phyloP scores from a whole-genome alignment of 1,140 invertebrate genomes.

The Temnothorax longispinosus region DNA sequence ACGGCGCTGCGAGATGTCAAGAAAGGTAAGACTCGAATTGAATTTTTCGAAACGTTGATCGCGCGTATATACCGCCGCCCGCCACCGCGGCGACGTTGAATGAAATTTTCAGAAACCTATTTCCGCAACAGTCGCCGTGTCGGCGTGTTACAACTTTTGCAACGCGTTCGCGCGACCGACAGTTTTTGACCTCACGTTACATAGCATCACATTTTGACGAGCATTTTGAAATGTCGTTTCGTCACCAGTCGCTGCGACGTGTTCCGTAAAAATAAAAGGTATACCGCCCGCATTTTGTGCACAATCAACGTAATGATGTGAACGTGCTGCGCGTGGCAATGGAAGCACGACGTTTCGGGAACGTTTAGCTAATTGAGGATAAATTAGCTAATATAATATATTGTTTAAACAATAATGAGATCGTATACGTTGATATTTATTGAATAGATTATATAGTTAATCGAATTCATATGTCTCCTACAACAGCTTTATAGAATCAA shows the following conservation, averaged over 20 bases:
- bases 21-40: slow-evolving; percentile 46
- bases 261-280: slow-evolving; percentile 26
- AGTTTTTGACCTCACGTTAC: slow-evolving; percentile 1
- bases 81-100: not conserved
- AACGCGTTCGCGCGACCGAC: not conserved
- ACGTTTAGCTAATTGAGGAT: not conserved
- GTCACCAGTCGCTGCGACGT: slow-evolving; percentile 6
- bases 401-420: not conserved
- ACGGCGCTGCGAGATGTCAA: not conserved
- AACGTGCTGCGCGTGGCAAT: not conserved
- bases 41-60: slow-evolving; percentile 44
- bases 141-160: slow-evolving; percentile 25
- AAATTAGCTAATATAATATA: not conserved
- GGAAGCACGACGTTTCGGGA: not conserved
- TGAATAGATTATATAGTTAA: not conserved
- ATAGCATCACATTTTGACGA: slow-evolving; percentile 15
- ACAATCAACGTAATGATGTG: slow-evolving; percentile 16
- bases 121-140: slow-evolving; percentile 27
- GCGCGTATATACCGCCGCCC: not conserved
- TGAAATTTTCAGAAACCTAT: slow-evolving; percentile 50
- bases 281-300: not conserved
- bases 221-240: slow-evolving; percentile 38
- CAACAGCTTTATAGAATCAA: not conserved
- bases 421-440: not conserved
- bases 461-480: not conserved